Conservation (phyloP, 2,113 vertebrate genomes). For the Motacilla tschutschensis region DNA sequence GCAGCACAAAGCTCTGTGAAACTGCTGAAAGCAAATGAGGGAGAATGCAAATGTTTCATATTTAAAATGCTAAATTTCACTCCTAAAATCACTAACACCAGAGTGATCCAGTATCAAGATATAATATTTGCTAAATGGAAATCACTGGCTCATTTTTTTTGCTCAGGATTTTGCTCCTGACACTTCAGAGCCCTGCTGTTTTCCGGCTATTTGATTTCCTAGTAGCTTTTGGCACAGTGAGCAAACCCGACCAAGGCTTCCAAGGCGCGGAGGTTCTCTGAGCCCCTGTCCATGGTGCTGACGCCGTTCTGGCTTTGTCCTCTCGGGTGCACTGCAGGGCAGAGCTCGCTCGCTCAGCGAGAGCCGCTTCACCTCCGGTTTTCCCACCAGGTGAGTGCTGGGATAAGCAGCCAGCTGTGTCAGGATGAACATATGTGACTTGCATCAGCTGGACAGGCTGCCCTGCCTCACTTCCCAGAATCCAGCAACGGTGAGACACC, state of each 20-base stretch:
- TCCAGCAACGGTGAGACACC: background rate
- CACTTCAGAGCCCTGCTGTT: background rate
- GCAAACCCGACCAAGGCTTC: background rate
- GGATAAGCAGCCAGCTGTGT: background rate
- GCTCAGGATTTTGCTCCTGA: background rate
- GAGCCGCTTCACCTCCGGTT: background rate
- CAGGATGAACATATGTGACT: background rate
- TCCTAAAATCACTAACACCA: background rate
- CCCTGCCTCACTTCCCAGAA: background rate
- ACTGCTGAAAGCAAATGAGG: background rate
- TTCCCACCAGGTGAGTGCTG: background rate
- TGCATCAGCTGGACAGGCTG: background rate
- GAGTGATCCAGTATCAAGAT: background rate
- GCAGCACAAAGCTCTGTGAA: background rate
- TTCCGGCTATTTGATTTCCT: background rate
- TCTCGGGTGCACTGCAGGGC: background rate
- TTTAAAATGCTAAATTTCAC: background rate
- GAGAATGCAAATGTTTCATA: background rate
- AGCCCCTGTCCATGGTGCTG: background rate
- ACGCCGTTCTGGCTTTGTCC: background rate
- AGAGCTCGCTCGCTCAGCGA: background rate
- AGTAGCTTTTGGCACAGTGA: background rate
- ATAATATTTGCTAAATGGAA: background rate
- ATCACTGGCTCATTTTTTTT: background rate
- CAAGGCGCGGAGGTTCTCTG: background rate